Evolutionary conservation across 1,140 invertebrate species (phyloP), one percentile per base, ranked within the genome.

Genomic region (Drosophila mojavensis): DNA sequence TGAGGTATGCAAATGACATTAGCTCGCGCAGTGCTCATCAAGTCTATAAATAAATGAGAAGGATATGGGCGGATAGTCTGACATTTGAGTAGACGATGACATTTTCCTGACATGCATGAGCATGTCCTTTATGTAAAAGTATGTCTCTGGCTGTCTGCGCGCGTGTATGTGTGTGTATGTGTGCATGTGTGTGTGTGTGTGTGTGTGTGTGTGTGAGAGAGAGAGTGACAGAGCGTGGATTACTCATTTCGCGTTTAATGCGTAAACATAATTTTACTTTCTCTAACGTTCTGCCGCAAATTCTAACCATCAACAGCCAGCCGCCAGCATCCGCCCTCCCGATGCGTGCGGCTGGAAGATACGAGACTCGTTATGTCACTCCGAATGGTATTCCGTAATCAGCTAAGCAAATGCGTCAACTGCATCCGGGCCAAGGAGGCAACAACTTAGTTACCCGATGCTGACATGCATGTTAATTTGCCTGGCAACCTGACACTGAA

Each of bases 181-280:
- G 20, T 82, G 63, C 75, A 30, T 71, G 59, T 73, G 63, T n/a
- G 2, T 24, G 20, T 24, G 1, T 24, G 20, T 24, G 20, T 24
- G 20, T 24, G 20, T 24, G 1, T 24, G 20, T 2, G 20, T 82
- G 63, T 71, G 59, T 73, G 63, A 33, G 30, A 33, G 30, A 33
- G 30, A 9, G 6, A 33, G 33, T 24, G 58, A 13, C 20, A 7
- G 4, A 47, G 50, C 63, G 48, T 26, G 53, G 61, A 88, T 79
- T 77, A 73, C 70, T 76, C 71, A 53, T 69, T 67, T 60, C 69
- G 71, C 78, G 70, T 65, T 75, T 81, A 62, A 85, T 86, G 74
- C 76, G 76, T 88, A 88, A 88, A 74, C 81, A 88, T 88, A 86
- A 86, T 88, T 88, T 81, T 70, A 33, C 81, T 66, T 78, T 70